A percentile compares a stretch with the other conserved stretches of the same genome.
phyloP scores from a whole-genome alignment of 2,113 vertebrate genomes.

The Peromyscus maniculatus region DNA sequence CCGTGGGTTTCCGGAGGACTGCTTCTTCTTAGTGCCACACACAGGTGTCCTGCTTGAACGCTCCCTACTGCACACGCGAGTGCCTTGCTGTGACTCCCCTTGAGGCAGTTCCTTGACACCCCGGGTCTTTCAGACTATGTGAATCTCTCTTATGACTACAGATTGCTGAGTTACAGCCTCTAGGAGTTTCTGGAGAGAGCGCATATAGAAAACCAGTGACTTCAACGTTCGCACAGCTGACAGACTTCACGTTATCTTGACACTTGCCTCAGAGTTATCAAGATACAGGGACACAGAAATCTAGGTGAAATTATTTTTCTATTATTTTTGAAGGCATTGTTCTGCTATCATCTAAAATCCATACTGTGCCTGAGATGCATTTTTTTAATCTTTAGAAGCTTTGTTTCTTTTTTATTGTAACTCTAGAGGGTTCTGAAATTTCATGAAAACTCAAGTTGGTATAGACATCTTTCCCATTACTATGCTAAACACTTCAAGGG shows the following conservation, averaged over 20 bases:
- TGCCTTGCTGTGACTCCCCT: not conserved
- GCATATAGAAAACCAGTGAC: not conserved
- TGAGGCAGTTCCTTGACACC: not conserved
- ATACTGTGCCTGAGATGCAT: not conserved
- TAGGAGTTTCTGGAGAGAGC: not conserved
- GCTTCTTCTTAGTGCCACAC: not conserved
- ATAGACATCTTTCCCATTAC: not conserved
- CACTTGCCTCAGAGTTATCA: not conserved
- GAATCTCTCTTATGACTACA: not conserved
- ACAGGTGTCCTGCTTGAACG: too few relatives aligned
- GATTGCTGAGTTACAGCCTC: not conserved
- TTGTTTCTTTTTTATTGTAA: not conserved
- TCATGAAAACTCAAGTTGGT: not conserved
- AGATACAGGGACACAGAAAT: not conserved
- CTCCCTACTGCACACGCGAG: not conserved
- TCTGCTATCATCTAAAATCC: not conserved
- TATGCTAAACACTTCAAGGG: not conserved
- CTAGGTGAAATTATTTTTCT: not conserved
- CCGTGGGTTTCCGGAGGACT: not conserved
- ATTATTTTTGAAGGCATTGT: not conserved
- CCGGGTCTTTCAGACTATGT: not conserved
- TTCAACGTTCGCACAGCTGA: not conserved
- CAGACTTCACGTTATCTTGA: not conserved
- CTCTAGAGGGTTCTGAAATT: not conserved
- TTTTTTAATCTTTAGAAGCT: not conserved